Evolutionary conservation across 2,113 vertebrate genomes (phyloP).

Genomic region (Steatornis caripensis): DNA sequence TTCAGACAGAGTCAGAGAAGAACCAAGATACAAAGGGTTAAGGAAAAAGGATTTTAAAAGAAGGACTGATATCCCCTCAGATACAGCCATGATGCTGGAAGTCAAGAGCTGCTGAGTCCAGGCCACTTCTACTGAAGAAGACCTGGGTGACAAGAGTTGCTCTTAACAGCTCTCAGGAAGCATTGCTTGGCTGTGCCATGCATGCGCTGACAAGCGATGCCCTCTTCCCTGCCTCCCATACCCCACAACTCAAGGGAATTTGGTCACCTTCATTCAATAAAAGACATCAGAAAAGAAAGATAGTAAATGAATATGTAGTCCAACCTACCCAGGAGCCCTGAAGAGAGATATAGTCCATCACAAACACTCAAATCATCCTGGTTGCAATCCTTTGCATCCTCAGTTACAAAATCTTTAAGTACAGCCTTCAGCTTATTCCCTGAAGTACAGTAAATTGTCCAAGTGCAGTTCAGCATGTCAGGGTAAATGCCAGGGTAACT

Average conservation of each 20-base stretch:
- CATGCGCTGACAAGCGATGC: not conserved
- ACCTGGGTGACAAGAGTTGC: not conserved
- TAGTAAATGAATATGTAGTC: not conserved
- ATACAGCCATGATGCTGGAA: not conserved
- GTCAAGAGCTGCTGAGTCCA: not conserved
- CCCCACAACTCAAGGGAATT: not conserved
- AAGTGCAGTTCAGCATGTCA: not conserved
- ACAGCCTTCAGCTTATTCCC: not conserved
- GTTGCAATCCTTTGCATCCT: not conserved
- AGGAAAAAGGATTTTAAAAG: not conserved
- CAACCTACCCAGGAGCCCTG: not conserved
- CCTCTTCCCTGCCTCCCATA: not conserved
- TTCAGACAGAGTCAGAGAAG: not conserved
- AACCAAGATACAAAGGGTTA: not conserved
- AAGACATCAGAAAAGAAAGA: not conserved
- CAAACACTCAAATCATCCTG: not conserved
- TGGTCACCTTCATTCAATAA: not conserved
- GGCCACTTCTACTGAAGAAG: not conserved
- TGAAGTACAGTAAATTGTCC: not conserved
- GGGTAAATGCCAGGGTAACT: not conserved
- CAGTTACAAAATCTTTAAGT: not conserved
- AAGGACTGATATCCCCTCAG: not conserved
- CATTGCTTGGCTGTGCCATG: not conserved
- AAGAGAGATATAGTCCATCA: not conserved
- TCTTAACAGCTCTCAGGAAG: not conserved